Evolutionary conservation across 2,113 vertebrate genomes (phyloP).

Genomic region (Eonycteris spelaea): DNA sequence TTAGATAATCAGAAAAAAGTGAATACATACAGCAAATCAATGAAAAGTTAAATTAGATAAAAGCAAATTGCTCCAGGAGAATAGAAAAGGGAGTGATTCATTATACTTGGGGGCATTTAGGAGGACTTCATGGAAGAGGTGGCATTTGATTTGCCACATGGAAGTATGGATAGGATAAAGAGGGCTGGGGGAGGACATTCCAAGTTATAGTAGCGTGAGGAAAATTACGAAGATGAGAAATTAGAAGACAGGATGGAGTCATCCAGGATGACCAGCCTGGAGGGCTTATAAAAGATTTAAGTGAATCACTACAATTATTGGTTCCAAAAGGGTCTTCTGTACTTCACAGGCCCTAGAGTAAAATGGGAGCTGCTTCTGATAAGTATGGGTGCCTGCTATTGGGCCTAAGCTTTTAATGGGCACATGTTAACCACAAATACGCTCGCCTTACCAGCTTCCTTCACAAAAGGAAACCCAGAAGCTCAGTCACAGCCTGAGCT

Average conservation of each 20-base stretch:
- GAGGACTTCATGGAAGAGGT: conserved; percentile 1
- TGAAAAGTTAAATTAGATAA: background rate
- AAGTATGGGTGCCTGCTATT: background rate
- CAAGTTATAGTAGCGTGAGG: background rate
- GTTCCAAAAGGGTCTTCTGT: background rate
- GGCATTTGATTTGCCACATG: background rate
- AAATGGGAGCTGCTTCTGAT: background rate
- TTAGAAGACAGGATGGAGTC: background rate
- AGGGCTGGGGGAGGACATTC: background rate
- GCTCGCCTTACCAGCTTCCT: background rate
- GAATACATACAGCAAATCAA: background rate
- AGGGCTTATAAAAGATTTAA: background rate
- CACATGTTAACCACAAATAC: background rate
- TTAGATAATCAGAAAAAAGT: conserved; percentile 6
- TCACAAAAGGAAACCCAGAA: background rate
- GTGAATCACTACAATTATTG: background rate
- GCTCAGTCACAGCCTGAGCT: background rate
- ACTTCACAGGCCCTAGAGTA: background rate
- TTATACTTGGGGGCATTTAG: background rate
- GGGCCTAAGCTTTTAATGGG: background rate
- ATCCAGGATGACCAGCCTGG: background rate
- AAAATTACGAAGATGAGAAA: background rate
- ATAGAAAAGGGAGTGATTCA: background rate
- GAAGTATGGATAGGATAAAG: background rate
- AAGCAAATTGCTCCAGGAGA: background rate